Conservation (phyloP, 2,888 invertebrate species). For the Papilio protenor region DNA sequence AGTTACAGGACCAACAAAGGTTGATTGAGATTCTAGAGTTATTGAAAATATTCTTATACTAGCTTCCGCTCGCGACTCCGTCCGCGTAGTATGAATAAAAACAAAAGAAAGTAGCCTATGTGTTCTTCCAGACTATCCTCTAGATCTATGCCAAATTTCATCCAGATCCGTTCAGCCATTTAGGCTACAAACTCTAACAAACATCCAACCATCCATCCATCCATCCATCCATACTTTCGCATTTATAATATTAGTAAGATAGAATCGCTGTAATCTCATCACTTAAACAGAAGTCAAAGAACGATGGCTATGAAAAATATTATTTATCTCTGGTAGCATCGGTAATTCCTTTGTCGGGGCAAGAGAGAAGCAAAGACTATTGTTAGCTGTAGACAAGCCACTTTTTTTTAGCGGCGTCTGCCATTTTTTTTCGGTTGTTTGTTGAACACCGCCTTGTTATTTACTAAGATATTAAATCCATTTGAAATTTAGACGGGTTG, state of each 20-base stretch:
- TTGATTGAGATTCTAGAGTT: neutral
- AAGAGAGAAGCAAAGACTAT: conserved; percentile 56
- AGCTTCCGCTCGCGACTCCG: too few relatives aligned
- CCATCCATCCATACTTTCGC: too few relatives aligned
- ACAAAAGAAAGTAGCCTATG: too few relatives aligned
- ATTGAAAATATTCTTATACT: neutral
- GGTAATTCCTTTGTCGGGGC: conserved; percentile 70
- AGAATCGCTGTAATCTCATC: conserved; percentile 49
- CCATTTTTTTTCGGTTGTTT: conserved; percentile 60
- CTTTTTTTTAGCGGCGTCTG: conserved; percentile 70
- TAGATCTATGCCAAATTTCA: too few relatives aligned
- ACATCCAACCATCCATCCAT: too few relatives aligned
- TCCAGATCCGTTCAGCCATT: too few relatives aligned
- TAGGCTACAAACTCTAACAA: too few relatives aligned
- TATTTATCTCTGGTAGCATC: conserved; percentile 75
- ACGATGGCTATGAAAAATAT: conserved; percentile 74
- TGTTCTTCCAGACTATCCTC: too few relatives aligned
- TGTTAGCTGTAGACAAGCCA: conserved; percentile 63
- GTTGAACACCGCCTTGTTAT: conserved; percentile 44
- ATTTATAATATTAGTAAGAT: too few relatives aligned
- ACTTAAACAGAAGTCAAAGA: conserved; percentile 49
- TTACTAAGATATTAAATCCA: conserved; percentile 38
- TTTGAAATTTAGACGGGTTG: conserved; percentile 18
- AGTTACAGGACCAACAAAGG: too few relatives aligned
- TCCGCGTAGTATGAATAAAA: too few relatives aligned